Evolutionary conservation across 2,797 vertebrate species (phyloP).

Genomic region (Rhinatrema bivittatum): DNA sequence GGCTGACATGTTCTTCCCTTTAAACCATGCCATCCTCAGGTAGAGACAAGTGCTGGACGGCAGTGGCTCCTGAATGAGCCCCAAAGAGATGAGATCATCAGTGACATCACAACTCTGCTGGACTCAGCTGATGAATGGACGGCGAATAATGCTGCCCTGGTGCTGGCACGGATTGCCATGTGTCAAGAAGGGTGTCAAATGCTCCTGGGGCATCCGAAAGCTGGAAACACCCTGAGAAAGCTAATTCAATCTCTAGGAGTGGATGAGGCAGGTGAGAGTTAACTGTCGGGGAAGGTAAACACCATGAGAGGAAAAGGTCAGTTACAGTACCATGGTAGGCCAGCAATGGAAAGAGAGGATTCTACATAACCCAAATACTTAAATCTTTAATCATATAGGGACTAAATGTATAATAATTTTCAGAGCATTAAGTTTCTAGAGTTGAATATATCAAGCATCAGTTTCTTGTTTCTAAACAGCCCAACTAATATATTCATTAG

Average conservation of each 20-base stretch:
- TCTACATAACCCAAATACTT: too few relatives aligned
- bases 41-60: conserved; percentile 21
- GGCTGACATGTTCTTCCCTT: too few relatives aligned
- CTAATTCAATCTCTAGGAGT: conserved; percentile 7
- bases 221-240: conserved; percentile 3
- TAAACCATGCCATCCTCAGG: too few relatives aligned
- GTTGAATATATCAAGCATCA: too few relatives aligned
- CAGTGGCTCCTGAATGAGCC: conserved; percentile 25
- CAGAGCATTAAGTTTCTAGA: too few relatives aligned
- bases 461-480: too few relatives aligned
- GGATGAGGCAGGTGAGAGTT: conserved; percentile 16
- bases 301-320: neutral
- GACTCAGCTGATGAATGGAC: conserved; percentile 11
- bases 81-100: conserved; percentile 14
- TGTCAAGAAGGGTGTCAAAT: conserved; percentile 24
- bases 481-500: too few relatives aligned
- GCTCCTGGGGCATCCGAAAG: conserved; percentile 21
- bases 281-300: too few relatives aligned
- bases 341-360: neutral
- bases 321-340: too few relatives aligned
- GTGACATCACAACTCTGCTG: conserved; percentile 24
- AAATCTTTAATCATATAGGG: too few relatives aligned
- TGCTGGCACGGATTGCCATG: conserved; percentile 33
- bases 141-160: conserved; percentile 30
- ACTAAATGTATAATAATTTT: too few relatives aligned